Conservation (phyloP, 2,113 vertebrate species). For the Spermophilus dauricus region DNA sequence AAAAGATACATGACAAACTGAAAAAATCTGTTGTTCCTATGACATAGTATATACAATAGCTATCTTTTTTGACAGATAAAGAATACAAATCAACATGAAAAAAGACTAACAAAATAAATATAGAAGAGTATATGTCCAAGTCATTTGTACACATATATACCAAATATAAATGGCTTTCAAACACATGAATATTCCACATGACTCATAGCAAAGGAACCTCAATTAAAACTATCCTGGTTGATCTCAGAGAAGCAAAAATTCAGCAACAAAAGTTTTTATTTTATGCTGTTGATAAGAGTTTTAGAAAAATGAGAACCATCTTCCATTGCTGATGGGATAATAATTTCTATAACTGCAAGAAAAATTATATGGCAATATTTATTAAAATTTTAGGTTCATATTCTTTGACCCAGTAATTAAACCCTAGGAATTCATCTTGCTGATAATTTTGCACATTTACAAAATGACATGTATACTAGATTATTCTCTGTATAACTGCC, state of each 20-base stretch:
- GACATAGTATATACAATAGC: background rate
- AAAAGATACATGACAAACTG: constrained; percentile 49
- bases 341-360: background rate
- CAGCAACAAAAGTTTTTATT: background rate
- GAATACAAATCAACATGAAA: constrained; percentile 31
- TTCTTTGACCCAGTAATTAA: background rate
- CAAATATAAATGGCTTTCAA: background rate
- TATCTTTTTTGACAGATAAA: constrained; percentile 38
- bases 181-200: background rate
- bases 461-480: background rate
- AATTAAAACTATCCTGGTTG: background rate
- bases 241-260: background rate
- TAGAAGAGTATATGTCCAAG: background rate
- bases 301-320: background rate
- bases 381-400: background rate
- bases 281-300: background rate
- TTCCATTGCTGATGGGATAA: background rate
- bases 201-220: background rate
- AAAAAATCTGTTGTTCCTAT: constrained; percentile 7
- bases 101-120: background rate
- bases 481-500: background rate
- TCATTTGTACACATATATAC: background rate
- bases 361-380: background rate
- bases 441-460: background rate
- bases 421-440: background rate